Evolutionary conservation across 2,888 invertebrate species (phyloP).

Genomic region (Nomada fabriciana): DNA sequence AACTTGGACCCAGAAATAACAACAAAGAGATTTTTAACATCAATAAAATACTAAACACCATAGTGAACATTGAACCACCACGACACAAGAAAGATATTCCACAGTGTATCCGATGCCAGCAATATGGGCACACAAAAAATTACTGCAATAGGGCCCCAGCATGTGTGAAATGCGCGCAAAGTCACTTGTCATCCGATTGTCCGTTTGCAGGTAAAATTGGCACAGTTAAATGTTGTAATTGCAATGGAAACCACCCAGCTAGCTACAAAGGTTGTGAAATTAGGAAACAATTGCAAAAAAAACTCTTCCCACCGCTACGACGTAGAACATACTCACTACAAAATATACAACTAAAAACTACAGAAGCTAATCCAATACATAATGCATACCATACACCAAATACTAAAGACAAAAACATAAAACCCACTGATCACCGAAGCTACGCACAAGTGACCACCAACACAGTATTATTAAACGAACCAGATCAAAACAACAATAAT

Average conservation of each 20-base stretch:
- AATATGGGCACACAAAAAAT: background rate
- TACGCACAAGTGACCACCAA: background rate
- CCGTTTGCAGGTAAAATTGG: background rate
- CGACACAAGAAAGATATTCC: background rate
- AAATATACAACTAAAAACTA: background rate
- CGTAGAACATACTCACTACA: background rate
- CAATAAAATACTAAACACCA: conserved; percentile 2
- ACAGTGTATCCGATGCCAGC: background rate
- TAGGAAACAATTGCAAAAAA: background rate
- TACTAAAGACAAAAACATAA: background rate
- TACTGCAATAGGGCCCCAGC: background rate
- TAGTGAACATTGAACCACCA: background rate
- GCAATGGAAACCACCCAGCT: conserved; percentile 5
- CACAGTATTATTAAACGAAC: background rate
- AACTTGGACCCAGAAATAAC: conserved; percentile 5
- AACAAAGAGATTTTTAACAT: background rate
- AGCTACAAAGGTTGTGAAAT: conserved; percentile 5
- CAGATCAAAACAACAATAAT: background rate
- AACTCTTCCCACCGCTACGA: conserved; percentile 7
- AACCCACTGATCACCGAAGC: background rate
- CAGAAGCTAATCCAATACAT: background rate
- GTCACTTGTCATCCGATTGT: background rate
- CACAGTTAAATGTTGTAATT: background rate
- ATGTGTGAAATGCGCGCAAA: background rate
- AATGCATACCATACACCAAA: background rate